A percentile compares a stretch with the other conserved stretches of the same genome.
Evolutionary conservation across 2,113 vertebrate genomes (phyloP).

Genomic region (Piaya cayana): DNA sequence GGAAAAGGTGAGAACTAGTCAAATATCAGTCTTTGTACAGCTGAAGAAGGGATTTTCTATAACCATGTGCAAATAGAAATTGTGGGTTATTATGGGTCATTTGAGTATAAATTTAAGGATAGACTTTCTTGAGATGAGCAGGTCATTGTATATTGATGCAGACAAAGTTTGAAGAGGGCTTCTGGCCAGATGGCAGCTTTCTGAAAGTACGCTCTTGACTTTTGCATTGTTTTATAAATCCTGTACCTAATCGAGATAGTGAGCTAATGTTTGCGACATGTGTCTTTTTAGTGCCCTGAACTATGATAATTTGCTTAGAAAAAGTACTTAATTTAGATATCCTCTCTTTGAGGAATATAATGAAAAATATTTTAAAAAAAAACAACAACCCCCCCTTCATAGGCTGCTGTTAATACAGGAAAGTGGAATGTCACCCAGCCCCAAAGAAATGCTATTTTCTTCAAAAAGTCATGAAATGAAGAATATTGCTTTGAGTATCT

Average conservation of each 20-base stretch:
- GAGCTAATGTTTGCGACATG: neutral
- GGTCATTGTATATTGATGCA: neutral
- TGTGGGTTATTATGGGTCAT: neutral
- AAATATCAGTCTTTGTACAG: neutral
- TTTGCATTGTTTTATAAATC: neutral
- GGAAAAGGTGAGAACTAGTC: neutral
- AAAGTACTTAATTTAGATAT: neutral
- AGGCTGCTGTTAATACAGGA: neutral
- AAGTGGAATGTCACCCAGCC: neutral
- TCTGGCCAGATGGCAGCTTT: neutral
- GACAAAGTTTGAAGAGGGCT: neutral
- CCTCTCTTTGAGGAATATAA: neutral
- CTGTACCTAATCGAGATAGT: neutral
- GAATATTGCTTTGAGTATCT: neutral
- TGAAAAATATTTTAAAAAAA: neutral
- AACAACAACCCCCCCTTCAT: fast-evolving
- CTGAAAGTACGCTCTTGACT: neutral
- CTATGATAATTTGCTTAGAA: neutral
- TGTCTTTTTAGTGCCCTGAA: neutral
- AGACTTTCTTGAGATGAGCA: neutral
- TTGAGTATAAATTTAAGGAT: neutral
- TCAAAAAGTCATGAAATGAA: neutral
- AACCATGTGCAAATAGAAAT: neutral
- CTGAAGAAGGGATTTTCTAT: neutral
- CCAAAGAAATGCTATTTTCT: neutral